Conservation (phyloP, 2,113 vertebrate genomes). For the Burhinus oedicnemus region DNA sequence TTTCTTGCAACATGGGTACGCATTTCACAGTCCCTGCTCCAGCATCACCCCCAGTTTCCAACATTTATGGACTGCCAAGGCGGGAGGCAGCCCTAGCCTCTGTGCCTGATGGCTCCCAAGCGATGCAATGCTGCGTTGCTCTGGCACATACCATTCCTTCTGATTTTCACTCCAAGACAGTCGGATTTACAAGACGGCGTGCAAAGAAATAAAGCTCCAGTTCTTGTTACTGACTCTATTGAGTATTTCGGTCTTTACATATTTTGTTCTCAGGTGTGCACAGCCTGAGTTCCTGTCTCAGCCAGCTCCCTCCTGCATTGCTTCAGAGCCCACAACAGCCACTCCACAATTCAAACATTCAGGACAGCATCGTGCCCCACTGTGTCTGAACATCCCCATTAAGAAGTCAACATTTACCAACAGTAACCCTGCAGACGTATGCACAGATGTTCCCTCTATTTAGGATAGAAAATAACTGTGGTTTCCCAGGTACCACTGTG, state of each 20-base stretch:
- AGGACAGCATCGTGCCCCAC: not conserved
- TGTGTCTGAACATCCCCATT: not conserved
- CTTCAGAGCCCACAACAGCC: fast-evolving
- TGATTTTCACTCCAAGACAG: not conserved
- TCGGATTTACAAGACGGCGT: not conserved
- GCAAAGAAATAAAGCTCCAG: not conserved
- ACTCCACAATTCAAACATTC: not conserved
- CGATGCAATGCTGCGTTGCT: fast-evolving
- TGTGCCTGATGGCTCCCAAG: fast-evolving
- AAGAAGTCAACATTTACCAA: not conserved
- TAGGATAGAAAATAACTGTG: not conserved
- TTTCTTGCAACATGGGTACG: not conserved
- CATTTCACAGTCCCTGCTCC: not conserved
- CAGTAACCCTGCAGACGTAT: not conserved
- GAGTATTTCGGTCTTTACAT: not conserved
- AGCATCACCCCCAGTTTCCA: not conserved
- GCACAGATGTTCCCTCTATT: not conserved
- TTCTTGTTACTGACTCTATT: not conserved
- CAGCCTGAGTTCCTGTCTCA: not conserved
- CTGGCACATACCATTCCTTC: not conserved
- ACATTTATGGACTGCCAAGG: no score
- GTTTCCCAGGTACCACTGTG: not conserved
- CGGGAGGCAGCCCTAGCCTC: not conserved
- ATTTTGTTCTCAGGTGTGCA: not conserved
- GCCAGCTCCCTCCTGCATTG: not conserved